Base-by-base conservation (phyloP, 2,888 invertebrate species). In the Adela reaumurella region DNA sequence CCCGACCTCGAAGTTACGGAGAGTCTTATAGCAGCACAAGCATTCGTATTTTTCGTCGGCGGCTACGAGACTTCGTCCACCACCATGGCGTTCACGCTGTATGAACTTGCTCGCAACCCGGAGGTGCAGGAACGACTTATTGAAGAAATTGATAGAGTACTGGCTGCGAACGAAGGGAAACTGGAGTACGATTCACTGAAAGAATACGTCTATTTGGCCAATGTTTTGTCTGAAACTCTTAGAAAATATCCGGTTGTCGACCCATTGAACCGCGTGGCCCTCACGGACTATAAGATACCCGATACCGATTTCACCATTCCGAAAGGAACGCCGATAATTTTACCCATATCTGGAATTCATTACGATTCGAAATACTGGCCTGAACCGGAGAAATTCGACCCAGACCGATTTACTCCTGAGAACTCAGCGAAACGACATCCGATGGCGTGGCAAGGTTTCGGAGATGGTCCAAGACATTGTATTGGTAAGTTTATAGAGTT, bases 171-270 rank as follows among this genome's bases (percentile, higher is more conserved):
- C 46, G 55, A 64, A 3, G 68, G 65, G 0, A 52, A 66, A 50
- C 46, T 78, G 17, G 64, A 64, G 3, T 76, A 72, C 41, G 73
- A 77, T 1, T 53, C 60, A 0, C 44, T 79, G 10, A 59, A 56
- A 18, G 68, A 70, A 18, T 62, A 79, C 64, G 57, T 58, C 14
- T 78, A 76, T 52, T 50, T 78, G 48, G 65, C 68, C 17, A 64
- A 64, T 58, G 67, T 67, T 14, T 62, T 73, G 11, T 59, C 61
- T 46, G 81, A 81, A 56, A 67, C 71, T 0, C 56, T 79, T 19
- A 59, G 81, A 19, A 67, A 70, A 53, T 74, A 70, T 58, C 74
- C 80, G 2, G 66, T 76, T 1, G 62, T 70, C 2, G 63, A 67
- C 4, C 52, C 62, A 10, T 58, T 72, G 2, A 68, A 65, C 43